A percentile compares a stretch with the other conserved stretches of the same genome.
phyloP scores from a whole-genome alignment of 2,113 vertebrate genomes.

The Labeo catla region DNA sequence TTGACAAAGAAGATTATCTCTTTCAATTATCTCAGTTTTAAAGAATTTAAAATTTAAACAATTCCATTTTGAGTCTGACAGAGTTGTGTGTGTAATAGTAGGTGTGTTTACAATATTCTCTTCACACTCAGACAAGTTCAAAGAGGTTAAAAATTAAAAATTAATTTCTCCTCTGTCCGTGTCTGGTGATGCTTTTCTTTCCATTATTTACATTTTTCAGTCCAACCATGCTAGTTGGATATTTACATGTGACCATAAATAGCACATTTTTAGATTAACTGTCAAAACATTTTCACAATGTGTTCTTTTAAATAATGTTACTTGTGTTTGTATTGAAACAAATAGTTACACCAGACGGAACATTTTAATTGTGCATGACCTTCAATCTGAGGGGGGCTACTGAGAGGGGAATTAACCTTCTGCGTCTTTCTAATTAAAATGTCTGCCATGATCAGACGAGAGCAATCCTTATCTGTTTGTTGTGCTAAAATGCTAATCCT shows the following conservation, averaged over 20 bases:
- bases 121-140: neutral
- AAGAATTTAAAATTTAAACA: too few relatives aligned
- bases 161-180: neutral
- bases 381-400: conserved; percentile 23
- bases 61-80: too few relatives aligned
- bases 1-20: too few relatives aligned
- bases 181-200: neutral
- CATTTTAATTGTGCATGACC: conserved; percentile 47
- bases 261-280: neutral
- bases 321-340: neutral
- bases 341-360: neutral
- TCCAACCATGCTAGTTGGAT: neutral
- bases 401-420: conserved; percentile 32
- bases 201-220: neutral
- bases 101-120: neutral
- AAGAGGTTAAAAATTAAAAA: too few relatives aligned
- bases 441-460: conserved; percentile 27
- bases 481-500: conserved; percentile 9
- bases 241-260: neutral
- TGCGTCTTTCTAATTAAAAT: conserved; percentile 49
- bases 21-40: too few relatives aligned
- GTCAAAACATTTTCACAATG: neutral
- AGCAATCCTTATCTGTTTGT: conserved; percentile 23
- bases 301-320: neutral
- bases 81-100: too few relatives aligned